phyloP scores from a whole-genome alignment of 1,140 invertebrate genomes.

The Hyphantria cunea region DNA sequence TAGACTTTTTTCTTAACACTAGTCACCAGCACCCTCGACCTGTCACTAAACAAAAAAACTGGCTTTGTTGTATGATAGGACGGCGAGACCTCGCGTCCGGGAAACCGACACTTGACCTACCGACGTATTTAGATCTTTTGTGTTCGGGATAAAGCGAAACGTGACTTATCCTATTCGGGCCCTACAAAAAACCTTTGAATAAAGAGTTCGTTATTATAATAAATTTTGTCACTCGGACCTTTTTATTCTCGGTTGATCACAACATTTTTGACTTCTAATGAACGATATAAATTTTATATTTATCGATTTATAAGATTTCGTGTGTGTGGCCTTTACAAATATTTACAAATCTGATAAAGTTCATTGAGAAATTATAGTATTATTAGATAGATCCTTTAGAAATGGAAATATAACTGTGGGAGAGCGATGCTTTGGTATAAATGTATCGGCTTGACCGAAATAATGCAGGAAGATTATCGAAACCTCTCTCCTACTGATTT shows the following conservation, averaged over 20 bases:
- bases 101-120: constrained; percentile 70
- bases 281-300: constrained; percentile 36
- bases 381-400: too few species aligned
- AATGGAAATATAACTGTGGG: too few species aligned
- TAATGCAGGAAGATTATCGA: too few species aligned
- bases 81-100: constrained; percentile 55
- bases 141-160: constrained; percentile 58
- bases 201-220: constrained; percentile 50
- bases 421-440: too few species aligned
- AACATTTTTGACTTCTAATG: constrained; percentile 24
- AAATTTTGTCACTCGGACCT: constrained; percentile 43
- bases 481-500: too few species aligned
- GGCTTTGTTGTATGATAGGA: constrained; percentile 50
- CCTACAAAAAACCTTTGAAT: constrained; percentile 57
- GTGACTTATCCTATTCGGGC: constrained; percentile 58
- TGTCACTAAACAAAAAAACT: constrained; percentile 54
- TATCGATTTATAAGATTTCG: constrained; percentile 17
- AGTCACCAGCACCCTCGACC: constrained; percentile 26
- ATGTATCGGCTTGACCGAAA: too few species aligned
- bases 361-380: too few species aligned
- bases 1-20: too few species aligned
- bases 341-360: neutral
- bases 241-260: constrained; percentile 32
- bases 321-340: constrained; percentile 35
- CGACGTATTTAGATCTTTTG: constrained; percentile 71